Conservation (phyloP, 2,797 vertebrate species). For the Lepilemur ruficaudatus region DNA sequence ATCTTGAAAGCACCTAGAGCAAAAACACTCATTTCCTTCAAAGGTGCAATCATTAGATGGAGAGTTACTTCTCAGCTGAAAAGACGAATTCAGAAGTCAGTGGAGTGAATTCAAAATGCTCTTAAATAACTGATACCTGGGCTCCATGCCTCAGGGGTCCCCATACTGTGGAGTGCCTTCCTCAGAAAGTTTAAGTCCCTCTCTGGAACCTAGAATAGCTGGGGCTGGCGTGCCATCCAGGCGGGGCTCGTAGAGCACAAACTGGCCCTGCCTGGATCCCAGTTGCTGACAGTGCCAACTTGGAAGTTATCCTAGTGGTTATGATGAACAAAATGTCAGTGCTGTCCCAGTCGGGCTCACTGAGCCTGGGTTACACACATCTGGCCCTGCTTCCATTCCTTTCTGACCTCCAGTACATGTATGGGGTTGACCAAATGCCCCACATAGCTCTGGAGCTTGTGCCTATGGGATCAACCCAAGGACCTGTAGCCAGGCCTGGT, state of each 20-base stretch:
- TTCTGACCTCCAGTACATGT: background rate
- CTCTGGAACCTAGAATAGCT: background rate
- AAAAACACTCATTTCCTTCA: background rate
- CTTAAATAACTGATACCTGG: background rate
- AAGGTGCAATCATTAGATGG: background rate
- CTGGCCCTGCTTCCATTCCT: background rate
- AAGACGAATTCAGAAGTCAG: background rate
- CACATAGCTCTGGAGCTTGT: background rate
- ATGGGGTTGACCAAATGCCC: background rate
- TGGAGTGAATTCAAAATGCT: background rate
- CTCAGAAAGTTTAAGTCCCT: background rate
- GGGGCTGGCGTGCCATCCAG: background rate
- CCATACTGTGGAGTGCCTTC: background rate
- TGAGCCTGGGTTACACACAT: background rate
- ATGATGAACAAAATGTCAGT: background rate
- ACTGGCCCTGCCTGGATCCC: background rate
- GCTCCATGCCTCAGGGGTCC: background rate
- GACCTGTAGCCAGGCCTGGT: background rate
- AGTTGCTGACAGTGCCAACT: background rate
- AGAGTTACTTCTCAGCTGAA: background rate
- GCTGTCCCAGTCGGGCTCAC: background rate
- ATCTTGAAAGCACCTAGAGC: background rate
- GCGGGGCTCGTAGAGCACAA: background rate
- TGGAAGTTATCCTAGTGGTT: background rate
- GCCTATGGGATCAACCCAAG: no score